Conservation (phyloP, 1,140 invertebrate genomes). For the Platorchestia sp. region DNA sequence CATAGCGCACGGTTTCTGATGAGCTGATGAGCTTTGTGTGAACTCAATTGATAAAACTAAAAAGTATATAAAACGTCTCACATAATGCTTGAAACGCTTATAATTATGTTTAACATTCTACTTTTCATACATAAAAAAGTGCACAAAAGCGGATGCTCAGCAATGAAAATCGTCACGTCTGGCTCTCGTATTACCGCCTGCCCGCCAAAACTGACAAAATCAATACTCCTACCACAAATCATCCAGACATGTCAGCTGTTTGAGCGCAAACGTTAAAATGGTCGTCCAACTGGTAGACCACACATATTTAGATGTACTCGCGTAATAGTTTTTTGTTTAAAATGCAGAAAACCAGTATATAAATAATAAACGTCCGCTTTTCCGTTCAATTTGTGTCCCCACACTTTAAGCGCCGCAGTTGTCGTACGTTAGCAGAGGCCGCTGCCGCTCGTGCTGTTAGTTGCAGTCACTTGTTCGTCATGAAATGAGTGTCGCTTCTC, state of each 20-base stretch:
- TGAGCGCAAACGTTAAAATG: neutral
- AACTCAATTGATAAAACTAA: too few species aligned
- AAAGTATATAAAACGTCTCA: too few species aligned
- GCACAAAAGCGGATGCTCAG: too few species aligned
- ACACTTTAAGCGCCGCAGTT: neutral
- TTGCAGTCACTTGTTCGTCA: neutral
- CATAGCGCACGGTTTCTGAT: too few species aligned
- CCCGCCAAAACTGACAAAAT: neutral
- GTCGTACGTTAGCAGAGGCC: neutral
- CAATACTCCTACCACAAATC: constrained; percentile 20
- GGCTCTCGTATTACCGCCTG: neutral
- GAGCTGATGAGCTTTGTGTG: too few species aligned
- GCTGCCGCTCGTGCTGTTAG: neutral
- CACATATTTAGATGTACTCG: neutral
- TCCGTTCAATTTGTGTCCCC: neutral
- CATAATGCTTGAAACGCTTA: too few species aligned
- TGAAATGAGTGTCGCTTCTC: neutral
- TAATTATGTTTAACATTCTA: too few species aligned
- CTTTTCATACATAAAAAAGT: too few species aligned
- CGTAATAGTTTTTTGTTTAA: neutral
- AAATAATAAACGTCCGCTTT: neutral
- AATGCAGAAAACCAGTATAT: neutral
- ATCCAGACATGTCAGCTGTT: neutral
- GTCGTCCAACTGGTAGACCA: neutral
- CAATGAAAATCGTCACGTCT: neutral